Percentiles rank a stretch among this genome's conserved stretches.
Evolutionary conservation across 2,888 invertebrate genomes (phyloP).

Genomic region (Drosophila nigricruria): DNA sequence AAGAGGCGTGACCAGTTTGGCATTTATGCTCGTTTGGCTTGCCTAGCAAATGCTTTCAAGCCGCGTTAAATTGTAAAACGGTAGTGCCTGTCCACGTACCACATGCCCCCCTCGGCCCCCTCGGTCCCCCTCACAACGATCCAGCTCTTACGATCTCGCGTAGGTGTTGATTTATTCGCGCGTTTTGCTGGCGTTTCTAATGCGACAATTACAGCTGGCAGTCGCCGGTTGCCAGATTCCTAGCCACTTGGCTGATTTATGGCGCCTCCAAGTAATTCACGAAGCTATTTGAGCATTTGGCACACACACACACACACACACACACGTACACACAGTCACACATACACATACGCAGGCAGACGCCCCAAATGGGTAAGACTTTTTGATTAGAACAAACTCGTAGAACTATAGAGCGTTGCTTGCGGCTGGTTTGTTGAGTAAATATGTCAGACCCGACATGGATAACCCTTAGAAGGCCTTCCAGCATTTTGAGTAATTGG

Average conservation of each 20-base stretch:
- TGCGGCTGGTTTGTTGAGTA: conserved; percentile 73
- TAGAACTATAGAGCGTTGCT: conserved; percentile 37
- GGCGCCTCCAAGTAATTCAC: conserved; percentile 69
- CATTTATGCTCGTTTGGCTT: conserved; percentile 70
- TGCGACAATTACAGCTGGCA: conserved; percentile 73
- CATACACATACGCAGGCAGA: conserved; percentile 19
- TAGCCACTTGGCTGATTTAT: conserved; percentile 76
- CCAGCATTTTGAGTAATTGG: conserved; percentile 66
- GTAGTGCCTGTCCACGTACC: conserved; percentile 54
- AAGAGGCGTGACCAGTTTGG: conserved; percentile 73
- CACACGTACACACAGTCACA: conserved; percentile 24
- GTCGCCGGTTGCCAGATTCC: conserved; percentile 58
- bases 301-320: conserved; percentile 59
- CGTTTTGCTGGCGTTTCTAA: conserved; percentile 75
- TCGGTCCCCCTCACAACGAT: not conserved
- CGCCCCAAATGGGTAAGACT: conserved; percentile 57
- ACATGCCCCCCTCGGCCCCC: not conserved
- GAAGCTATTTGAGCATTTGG: conserved; percentile 73
- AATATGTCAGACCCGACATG: conserved; percentile 70
- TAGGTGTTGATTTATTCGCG: conserved; percentile 75
- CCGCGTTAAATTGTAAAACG: conserved; percentile 62
- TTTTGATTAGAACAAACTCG: conserved; percentile 61
- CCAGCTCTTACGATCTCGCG: conserved; percentile 15
- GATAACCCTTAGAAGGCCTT: conserved; percentile 41
- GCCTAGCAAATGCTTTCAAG: conserved; percentile 42